These are phyloP conservation scores for Halisarca cf. caerulea DNA, from an alignment of 37 sponge, comb jelly and placozoan genomes.

Conservation along the genomic window DNA sequence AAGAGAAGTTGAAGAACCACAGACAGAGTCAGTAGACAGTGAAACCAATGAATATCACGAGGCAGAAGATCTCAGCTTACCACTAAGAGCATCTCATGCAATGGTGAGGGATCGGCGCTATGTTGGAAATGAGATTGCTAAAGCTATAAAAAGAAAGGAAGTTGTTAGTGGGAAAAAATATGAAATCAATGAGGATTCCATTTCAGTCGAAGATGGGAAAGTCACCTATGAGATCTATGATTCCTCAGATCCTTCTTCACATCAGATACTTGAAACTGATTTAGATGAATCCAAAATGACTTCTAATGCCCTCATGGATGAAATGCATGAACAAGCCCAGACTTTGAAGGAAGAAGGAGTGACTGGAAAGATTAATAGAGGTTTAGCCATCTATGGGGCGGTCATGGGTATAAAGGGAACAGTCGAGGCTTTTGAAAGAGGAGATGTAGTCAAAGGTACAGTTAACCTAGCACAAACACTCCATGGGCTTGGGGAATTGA, in stretches of 20 bases:
- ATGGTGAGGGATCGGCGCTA: too few relatives aligned
- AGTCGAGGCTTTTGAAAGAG: background rate
- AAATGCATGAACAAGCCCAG: background rate
- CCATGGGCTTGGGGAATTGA: background rate
- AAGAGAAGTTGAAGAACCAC: too few relatives aligned
- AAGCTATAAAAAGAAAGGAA: background rate
- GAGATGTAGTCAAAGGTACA: background rate
- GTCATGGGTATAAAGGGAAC: too few relatives aligned
- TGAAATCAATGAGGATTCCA: background rate
- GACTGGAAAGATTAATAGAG: background rate
- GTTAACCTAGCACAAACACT: background rate
- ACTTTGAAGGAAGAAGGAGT: background rate
- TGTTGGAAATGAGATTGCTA: background rate
- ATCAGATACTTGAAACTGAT: too few relatives aligned
- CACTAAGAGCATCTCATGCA: too few relatives aligned
- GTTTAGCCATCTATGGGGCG: background rate
- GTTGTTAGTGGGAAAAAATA: background rate
- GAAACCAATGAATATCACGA: too few relatives aligned
- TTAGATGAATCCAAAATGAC: too few relatives aligned
- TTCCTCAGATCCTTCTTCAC: too few relatives aligned
- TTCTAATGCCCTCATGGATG: background rate
- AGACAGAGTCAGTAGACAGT: too few relatives aligned
- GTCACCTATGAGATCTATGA: too few relatives aligned
- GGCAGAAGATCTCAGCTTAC: too few relatives aligned
- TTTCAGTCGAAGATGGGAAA: too few relatives aligned